Evolutionary conservation across 2,888 invertebrate species (phyloP).

Genomic region (Erebia palarica): DNA sequence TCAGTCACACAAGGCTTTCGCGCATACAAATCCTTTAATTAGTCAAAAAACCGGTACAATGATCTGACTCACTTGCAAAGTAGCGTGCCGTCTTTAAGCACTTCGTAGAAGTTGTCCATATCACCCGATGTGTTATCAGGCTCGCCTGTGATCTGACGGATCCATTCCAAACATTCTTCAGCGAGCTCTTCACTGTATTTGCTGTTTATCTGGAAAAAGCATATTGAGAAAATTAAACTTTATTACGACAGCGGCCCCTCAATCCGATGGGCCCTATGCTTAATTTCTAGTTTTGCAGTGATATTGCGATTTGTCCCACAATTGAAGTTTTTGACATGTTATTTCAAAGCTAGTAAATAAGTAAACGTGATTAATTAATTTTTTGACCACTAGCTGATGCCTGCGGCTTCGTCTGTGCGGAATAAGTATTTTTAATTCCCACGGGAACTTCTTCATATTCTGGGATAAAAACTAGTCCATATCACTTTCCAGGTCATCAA

Average conservation of each 20-base stretch:
- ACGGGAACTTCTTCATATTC: too few species aligned
- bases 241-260: background rate
- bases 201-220: slow-evolving; percentile 92
- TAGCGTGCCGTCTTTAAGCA: slow-evolving; percentile 93
- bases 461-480: too few species aligned
- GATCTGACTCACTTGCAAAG: slow-evolving; percentile 90
- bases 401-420: too few species aligned
- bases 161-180: slow-evolving; percentile 96
- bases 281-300: background rate
- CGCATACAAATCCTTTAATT: background rate
- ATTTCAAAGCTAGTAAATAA: too few species aligned
- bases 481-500: too few species aligned
- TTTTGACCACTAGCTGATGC: too few species aligned
- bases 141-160: slow-evolving; percentile 92
- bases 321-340: too few species aligned
- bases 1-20: background rate
- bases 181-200: slow-evolving; percentile 98
- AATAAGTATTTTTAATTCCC: too few species aligned
- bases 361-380: too few species aligned
- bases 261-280: background rate
- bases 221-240: background rate
- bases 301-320: background rate
- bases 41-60: background rate
- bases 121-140: slow-evolving; percentile 93
- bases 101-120: slow-evolving; percentile 96